A percentile compares a stretch with the other conserved stretches of the same genome.
These are phyloP conservation scores for Muscicapa adusta DNA, from an alignment of 2,113 vertebrate species.

Conservation along the genomic window DNA sequence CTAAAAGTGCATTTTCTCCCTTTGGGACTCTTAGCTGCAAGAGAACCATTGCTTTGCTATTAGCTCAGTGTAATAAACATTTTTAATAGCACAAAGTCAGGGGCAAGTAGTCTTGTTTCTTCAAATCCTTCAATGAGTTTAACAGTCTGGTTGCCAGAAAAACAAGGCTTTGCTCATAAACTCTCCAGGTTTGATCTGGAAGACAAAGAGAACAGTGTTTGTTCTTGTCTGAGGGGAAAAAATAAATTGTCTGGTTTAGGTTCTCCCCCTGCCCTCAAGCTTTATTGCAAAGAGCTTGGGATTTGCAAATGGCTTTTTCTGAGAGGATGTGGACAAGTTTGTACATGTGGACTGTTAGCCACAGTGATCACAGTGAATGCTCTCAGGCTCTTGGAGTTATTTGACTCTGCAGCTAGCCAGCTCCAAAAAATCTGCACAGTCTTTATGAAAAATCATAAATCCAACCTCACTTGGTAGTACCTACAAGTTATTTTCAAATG, in stretches of 20 bases:
- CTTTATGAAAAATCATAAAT: constrained; percentile 22
- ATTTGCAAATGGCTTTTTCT: not conserved
- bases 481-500: not conserved
- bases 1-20: not conserved
- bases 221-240: not conserved
- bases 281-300: not conserved
- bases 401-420: not conserved
- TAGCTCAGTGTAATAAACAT: not conserved
- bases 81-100: constrained; percentile 25
- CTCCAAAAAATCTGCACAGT: not conserved
- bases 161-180: constrained; percentile 2
- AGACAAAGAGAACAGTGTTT: constrained; percentile 10
- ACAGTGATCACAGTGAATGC: not conserved
- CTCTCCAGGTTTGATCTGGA: constrained; percentile 1
- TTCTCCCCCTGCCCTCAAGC: not conserved
- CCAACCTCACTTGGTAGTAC: not conserved
- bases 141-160: constrained; percentile 5
- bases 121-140: constrained; percentile 8
- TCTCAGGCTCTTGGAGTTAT: not conserved
- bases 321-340: not conserved
- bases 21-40: not conserved
- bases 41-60: not conserved
- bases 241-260: not conserved
- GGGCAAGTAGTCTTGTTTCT: not conserved
- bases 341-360: not conserved